Evolutionary conservation across 2,888 invertebrate genomes (phyloP).

Genomic region (Aricia artaxerxes): DNA sequence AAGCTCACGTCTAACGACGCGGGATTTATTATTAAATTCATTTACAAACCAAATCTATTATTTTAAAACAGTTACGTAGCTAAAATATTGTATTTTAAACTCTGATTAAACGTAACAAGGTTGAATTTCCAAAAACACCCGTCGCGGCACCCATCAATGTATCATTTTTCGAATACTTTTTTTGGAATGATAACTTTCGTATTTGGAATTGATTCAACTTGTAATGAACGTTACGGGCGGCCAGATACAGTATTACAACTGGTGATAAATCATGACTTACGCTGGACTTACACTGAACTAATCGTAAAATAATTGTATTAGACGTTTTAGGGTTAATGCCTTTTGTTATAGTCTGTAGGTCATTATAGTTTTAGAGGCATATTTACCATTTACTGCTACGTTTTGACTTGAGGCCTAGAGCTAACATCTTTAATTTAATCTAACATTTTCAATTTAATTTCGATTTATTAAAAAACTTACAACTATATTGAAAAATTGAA

Average conservation of each 20-base stretch:
- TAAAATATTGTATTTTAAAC: not conserved
- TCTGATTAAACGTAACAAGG: not conserved
- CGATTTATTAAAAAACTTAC: no score
- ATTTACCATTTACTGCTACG: not conserved
- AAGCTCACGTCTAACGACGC: not conserved
- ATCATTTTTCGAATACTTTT: constrained; percentile 33
- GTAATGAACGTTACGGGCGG: constrained; percentile 40
- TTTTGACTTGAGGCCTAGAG: no score
- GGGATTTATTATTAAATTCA: constrained; percentile 14
- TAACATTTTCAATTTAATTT: no score
- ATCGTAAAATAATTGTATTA: constrained; percentile 35
- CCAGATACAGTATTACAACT: constrained; percentile 40
- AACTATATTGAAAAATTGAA: no score
- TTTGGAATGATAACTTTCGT: constrained; percentile 39
- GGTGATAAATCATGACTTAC: constrained; percentile 42
- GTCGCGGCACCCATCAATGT: constrained; percentile 23
- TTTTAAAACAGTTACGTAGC: constrained; percentile 7
- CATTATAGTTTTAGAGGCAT: not conserved
- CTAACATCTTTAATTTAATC: no score
- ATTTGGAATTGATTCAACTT: constrained; percentile 42
- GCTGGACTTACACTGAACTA: constrained; percentile 35
- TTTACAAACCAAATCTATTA: constrained; percentile 15
- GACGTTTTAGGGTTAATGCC: constrained; percentile 22
- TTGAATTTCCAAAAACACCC: not conserved
- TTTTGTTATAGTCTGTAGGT: not conserved